Conservation (phyloP, 2,797 vertebrate species). For the Morus bassanus region DNA sequence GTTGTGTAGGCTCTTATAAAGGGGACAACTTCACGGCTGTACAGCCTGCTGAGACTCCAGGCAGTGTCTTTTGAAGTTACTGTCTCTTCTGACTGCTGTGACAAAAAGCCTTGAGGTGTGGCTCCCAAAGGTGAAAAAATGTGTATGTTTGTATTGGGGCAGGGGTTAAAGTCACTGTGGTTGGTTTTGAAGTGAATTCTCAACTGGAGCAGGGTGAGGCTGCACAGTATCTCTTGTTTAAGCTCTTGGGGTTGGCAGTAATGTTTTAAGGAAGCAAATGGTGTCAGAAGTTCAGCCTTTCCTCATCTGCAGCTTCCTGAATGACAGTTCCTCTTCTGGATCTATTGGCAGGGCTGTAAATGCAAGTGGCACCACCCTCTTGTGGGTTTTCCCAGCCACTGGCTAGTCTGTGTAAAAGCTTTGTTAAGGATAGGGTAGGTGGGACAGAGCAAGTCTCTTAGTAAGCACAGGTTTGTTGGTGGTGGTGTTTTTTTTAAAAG, state of each 20-base stretch:
- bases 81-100: not conserved
- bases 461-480: not conserved
- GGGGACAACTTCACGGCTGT: not conserved
- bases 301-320: not conserved
- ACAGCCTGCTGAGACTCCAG: not conserved
- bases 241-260: not conserved
- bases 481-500: no score
- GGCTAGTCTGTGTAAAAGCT: not conserved
- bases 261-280: not conserved
- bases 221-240: not conserved
- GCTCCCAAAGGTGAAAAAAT: not conserved
- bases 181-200: not conserved
- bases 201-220: not conserved
- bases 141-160: not conserved
- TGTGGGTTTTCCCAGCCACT: not conserved
- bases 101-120: rapidly evolving
- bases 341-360: not conserved
- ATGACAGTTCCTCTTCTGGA: not conserved
- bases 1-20: not conserved
- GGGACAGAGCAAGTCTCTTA: not conserved
- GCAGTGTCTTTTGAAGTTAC: not conserved
- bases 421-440: not conserved
- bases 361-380: not conserved
- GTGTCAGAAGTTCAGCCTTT: not conserved
- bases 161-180: not conserved